These are phyloP conservation scores for Hypselothyrea guttata DNA, from an alignment of 2,888 invertebrate species.

Conservation along the genomic window DNA sequence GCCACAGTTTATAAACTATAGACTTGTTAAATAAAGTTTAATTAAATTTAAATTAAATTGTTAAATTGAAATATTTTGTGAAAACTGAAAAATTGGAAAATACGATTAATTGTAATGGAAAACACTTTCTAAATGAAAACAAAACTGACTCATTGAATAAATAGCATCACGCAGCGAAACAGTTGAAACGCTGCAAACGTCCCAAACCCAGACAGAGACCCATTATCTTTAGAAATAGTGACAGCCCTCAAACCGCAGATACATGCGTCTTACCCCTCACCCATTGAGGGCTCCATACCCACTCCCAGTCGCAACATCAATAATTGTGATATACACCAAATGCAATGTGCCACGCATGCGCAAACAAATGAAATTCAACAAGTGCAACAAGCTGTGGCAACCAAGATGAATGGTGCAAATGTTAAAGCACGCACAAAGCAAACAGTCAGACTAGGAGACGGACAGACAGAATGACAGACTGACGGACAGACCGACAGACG, in stretches of 20 bases:
- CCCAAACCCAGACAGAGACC: too few species aligned
- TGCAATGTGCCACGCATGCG: slow-evolving; percentile 68
- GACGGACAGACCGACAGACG: background rate
- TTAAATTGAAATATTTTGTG: background rate
- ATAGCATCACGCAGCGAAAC: background rate
- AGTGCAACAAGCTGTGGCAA: slow-evolving; percentile 40
- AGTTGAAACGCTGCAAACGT: too few species aligned
- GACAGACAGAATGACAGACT: background rate
- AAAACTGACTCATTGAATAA: too few species aligned
- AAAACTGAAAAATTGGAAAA: too few species aligned
- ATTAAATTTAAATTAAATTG: background rate
- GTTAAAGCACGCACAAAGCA: too few species aligned
- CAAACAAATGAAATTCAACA: slow-evolving; percentile 64
- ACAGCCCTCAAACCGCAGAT: slow-evolving; percentile 54
- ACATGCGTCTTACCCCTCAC: too few species aligned
- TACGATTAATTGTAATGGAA: too few species aligned
- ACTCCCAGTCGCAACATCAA: slow-evolving; percentile 20
- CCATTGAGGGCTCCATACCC: background rate
- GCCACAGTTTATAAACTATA: too few species aligned
- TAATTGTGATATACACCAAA: slow-evolving; percentile 58
- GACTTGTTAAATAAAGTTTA: too few species aligned
- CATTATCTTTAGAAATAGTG: too few species aligned
- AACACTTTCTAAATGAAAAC: too few species aligned
- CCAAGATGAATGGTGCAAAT: background rate
- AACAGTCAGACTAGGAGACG: background rate